Percentiles rank a stretch among this genome's conserved stretches.
Evolutionary conservation across 2,797 vertebrate genomes (phyloP).

Genomic region (Manis javanica): DNA sequence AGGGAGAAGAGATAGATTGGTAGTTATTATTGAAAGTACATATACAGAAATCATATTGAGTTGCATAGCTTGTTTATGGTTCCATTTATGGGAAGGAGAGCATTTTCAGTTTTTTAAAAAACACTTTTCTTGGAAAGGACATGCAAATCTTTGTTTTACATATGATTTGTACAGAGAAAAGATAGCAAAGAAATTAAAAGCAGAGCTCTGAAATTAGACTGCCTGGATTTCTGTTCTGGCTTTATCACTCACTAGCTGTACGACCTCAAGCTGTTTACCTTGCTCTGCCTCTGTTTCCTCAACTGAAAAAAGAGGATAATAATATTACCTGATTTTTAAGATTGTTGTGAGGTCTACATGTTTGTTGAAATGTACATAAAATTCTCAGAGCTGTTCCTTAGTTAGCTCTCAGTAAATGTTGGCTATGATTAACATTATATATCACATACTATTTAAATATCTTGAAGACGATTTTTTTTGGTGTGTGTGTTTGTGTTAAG

Average conservation of each 20-base stretch:
- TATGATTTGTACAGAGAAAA: not conserved
- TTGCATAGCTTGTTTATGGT: not conserved
- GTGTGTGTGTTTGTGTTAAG: not conserved
- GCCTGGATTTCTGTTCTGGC: not conserved
- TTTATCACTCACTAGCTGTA: not conserved
- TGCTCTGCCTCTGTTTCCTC: conserved; percentile 47
- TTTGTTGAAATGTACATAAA: conserved; percentile 42
- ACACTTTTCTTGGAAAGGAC: not conserved
- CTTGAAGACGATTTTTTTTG: not conserved
- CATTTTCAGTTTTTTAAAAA: not conserved
- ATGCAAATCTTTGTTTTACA: conserved; percentile 43
- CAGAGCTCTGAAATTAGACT: not conserved
- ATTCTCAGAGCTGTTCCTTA: not conserved
- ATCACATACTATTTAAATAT: conserved; percentile 46
- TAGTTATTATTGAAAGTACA: not conserved
- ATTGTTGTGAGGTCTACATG: conserved; percentile 10
- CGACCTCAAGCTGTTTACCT: conserved; percentile 2
- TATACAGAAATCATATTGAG: not conserved
- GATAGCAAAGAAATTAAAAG: not conserved
- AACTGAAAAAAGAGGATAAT: not conserved
- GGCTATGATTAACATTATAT: conserved; percentile 30
- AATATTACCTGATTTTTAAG: conserved; percentile 10
- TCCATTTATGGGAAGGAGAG: not conserved
- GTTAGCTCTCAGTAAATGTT: not conserved
- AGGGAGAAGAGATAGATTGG: not conserved